Percentiles rank a stretch among this genome's conserved stretches.
Evolutionary conservation across 2,113 vertebrate genomes (phyloP).

Genomic region (Cynocephalus volans): DNA sequence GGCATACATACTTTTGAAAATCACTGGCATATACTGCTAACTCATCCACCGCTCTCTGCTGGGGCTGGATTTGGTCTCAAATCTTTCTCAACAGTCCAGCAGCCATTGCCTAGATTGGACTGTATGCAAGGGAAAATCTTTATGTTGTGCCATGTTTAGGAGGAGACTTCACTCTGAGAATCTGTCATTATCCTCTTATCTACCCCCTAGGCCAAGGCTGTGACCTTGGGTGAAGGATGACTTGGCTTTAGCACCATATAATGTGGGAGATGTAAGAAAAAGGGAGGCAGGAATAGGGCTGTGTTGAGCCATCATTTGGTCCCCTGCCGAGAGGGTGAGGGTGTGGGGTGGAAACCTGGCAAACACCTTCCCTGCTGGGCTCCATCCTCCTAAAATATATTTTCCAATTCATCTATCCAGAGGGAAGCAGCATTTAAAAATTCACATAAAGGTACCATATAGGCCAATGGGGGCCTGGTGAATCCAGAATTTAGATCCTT

Average conservation of each 20-base stretch:
- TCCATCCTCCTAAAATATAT: neutral
- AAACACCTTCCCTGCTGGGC: conserved; percentile 31
- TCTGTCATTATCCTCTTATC: neutral
- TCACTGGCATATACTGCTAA: neutral
- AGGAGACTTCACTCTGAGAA: neutral
- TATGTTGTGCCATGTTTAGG: neutral
- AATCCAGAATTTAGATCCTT: neutral
- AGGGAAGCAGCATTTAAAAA: neutral
- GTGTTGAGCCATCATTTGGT: neutral
- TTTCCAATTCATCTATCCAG: conserved; percentile 39
- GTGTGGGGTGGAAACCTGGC: neutral
- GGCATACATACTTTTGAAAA: neutral
- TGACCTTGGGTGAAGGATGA: conserved; percentile 11
- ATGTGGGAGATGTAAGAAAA: neutral
- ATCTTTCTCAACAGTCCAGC: neutral
- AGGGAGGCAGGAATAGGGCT: neutral
- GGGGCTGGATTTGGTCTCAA: neutral
- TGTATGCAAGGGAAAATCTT: neutral
- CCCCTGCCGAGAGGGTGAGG: neutral
- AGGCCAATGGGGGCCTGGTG: neutral
- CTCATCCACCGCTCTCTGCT: neutral
- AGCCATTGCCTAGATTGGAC: neutral
- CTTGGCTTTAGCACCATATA: neutral
- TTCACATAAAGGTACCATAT: too few relatives aligned
- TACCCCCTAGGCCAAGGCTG: neutral